Conservation (phyloP, 2,797 vertebrate genomes). For the Alectoris magna region DNA sequence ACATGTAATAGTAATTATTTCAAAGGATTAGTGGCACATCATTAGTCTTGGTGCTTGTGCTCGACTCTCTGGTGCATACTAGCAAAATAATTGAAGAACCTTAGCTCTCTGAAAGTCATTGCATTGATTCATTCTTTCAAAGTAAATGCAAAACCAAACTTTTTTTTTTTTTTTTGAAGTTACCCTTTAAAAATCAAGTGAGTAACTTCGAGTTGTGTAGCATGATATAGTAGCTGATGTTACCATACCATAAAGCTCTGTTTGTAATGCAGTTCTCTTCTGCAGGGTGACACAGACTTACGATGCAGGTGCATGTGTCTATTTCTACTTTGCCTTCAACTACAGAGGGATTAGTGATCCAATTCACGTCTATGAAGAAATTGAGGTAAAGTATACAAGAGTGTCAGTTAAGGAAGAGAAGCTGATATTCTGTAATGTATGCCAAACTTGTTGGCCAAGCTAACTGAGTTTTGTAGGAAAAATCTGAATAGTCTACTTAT, state of each 20-base stretch:
- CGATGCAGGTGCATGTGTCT: slow-evolving; percentile 95
- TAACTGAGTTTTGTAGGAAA: not conserved
- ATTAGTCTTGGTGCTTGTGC: slow-evolving; percentile 78
- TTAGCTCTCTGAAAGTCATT: slow-evolving; percentile 80
- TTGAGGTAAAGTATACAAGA: slow-evolving; percentile 87
- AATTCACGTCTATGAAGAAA: slow-evolving; percentile 92
- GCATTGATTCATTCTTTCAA: slow-evolving; percentile 73
- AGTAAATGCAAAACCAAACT: slow-evolving; percentile 74
- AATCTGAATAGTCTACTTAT: not conserved
- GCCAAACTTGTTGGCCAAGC: not conserved
- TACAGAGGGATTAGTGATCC: slow-evolving; percentile 97
- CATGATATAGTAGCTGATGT: not conserved
- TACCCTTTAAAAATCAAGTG: not conserved
- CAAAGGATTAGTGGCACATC: slow-evolving; percentile 74
- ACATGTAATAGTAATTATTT: slow-evolving; percentile 60
- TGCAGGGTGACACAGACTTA: slow-evolving; percentile 97
- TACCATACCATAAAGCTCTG: slow-evolving; percentile 25
- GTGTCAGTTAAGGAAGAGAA: not conserved
- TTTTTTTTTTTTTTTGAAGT: not conserved
- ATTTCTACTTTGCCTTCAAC: slow-evolving; percentile 99
- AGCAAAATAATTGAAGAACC: slow-evolving; percentile 72
- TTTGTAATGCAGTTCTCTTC: slow-evolving; percentile 60
- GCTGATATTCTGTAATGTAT: not conserved
- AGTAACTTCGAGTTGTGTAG: not conserved
- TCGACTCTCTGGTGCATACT: not conserved